Conservation (phyloP, 2,888 invertebrate genomes). For the Watsonalla binaria region DNA sequence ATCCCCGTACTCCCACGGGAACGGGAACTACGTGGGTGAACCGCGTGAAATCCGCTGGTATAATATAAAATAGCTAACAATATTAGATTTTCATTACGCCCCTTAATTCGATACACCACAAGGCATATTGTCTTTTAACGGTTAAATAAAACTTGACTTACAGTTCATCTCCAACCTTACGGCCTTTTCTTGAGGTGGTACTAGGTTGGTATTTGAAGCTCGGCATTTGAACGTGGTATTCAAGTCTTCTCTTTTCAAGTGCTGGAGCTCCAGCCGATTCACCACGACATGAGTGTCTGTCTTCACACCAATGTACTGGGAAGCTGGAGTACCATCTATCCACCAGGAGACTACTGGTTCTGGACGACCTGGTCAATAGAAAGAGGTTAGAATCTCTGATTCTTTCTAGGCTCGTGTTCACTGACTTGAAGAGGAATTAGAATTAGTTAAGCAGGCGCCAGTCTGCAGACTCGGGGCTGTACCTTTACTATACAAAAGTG, state of each 20-base stretch:
- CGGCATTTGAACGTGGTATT: slow-evolving; percentile 93
- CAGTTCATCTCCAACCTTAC: slow-evolving; percentile 89
- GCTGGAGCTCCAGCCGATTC: slow-evolving; percentile 86
- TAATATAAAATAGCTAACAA: no score
- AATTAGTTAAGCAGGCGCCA: no score
- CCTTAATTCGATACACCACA: no score
- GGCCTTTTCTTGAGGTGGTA: slow-evolving; percentile 87
- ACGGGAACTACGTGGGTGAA: no score
- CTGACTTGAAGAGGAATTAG: neutral
- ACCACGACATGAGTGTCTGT: slow-evolving; percentile 87
- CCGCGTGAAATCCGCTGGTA: no score
- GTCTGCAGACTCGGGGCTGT: no score
- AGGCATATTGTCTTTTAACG: no score
- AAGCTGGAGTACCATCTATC: slow-evolving; percentile 83
- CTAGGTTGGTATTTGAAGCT: slow-evolving; percentile 92
- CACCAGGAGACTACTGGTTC: slow-evolving; percentile 90
- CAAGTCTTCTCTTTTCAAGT: slow-evolving; percentile 86
- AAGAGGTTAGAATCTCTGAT: neutral
- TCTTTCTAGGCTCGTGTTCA: no score
- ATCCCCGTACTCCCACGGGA: no score
- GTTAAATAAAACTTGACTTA: slow-evolving; percentile 75
- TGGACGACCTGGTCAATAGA: slow-evolving; percentile 82
- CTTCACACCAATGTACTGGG: slow-evolving; percentile 83
- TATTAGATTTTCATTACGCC: no score
- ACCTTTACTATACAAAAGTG: no score